Evolutionary conservation across 2,888 invertebrate species (phyloP).

Genomic region (Athalia circularis): DNA sequence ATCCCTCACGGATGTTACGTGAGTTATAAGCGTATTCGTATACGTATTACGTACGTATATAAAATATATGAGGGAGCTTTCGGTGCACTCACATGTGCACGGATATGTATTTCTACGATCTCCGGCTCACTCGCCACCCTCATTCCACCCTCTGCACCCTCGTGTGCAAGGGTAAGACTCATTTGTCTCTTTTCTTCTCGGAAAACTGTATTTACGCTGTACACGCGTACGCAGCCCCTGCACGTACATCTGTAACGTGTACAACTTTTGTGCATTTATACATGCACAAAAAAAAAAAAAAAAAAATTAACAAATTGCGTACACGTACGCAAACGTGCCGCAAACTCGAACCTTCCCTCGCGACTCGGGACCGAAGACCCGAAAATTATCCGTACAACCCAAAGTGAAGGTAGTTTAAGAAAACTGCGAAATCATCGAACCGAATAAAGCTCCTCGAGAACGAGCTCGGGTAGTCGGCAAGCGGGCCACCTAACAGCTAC

Average conservation of each 20-base stretch:
- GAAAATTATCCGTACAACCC: neutral
- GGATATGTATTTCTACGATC: conserved; percentile 6
- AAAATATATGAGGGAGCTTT: neutral
- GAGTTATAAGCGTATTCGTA: neutral
- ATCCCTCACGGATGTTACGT: neutral
- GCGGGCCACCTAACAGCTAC: neutral
- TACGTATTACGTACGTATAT: neutral
- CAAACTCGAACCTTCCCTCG: neutral
- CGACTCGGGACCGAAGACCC: conserved; percentile 1
- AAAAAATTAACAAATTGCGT: conserved; percentile 7
- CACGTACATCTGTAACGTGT: too few species aligned
- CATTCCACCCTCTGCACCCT: neutral
- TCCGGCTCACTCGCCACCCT: conserved; percentile 15
- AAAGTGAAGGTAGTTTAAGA: conserved; percentile 11
- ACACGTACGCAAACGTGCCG: neutral
- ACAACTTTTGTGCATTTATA: too few species aligned
- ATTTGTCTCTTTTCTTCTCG: conserved; percentile 15
- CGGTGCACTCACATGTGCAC: neutral
- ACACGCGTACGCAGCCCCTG: too few species aligned
- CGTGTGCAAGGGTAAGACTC: conserved; percentile 36
- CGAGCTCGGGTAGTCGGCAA: conserved; percentile 33
- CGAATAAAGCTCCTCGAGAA: conserved; percentile 14
- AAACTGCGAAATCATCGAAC: conserved; percentile 16
- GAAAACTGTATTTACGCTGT: too few species aligned
- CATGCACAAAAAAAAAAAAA: neutral